A percentile compares a stretch with the other conserved stretches of the same genome.
These are phyloP conservation scores for Meteorus colon DNA, from an alignment of 2,888 invertebrate species.

Conservation along the genomic window DNA sequence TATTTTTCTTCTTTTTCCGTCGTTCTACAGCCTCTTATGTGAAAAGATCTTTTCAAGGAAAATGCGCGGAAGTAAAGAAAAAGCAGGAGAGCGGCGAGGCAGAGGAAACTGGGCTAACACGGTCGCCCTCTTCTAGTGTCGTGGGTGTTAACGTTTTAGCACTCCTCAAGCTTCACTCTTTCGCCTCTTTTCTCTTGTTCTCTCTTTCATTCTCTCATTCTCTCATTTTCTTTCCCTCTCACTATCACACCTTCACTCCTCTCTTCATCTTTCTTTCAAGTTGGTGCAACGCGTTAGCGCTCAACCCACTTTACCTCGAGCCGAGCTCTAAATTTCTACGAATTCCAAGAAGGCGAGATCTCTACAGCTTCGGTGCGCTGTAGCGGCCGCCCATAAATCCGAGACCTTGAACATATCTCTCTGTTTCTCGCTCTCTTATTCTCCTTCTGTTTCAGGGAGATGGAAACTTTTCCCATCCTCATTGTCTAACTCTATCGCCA, in stretches of 20 bases:
- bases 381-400: slow-evolving; percentile 49
- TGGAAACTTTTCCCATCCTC: not conserved
- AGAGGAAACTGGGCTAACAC: slow-evolving; percentile 43
- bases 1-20: not conserved
- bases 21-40: not conserved
- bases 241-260: slow-evolving; percentile 5
- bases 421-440: slow-evolving; percentile 11
- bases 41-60: slow-evolving; percentile 26
- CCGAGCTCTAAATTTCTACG: slow-evolving; percentile 63
- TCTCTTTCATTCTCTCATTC: slow-evolving; percentile 18
- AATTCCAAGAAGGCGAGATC: slow-evolving; percentile 60
- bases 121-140: slow-evolving; percentile 41
- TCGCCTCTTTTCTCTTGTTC: slow-evolving; percentile 37
- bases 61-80: slow-evolving; percentile 26
- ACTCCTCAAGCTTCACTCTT: slow-evolving; percentile 43
- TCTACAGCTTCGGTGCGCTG: slow-evolving; percentile 17
- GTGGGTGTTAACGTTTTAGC: slow-evolving; percentile 58
- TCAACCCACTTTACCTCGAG: slow-evolving; percentile 49
- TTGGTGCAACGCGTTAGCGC: slow-evolving; percentile 32
- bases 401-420: slow-evolving; percentile 21
- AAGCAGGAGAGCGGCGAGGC: slow-evolving; percentile 26
- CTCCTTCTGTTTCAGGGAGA: slow-evolving; percentile 2
- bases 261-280: slow-evolving; percentile 16
- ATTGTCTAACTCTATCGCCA: slow-evolving; percentile 18
- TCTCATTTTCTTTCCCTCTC: slow-evolving; percentile 33